Percentiles rank a stretch among this genome's conserved stretches.
Conservation (phyloP, 2,888 invertebrate species). For the Colletes collaris region DNA sequence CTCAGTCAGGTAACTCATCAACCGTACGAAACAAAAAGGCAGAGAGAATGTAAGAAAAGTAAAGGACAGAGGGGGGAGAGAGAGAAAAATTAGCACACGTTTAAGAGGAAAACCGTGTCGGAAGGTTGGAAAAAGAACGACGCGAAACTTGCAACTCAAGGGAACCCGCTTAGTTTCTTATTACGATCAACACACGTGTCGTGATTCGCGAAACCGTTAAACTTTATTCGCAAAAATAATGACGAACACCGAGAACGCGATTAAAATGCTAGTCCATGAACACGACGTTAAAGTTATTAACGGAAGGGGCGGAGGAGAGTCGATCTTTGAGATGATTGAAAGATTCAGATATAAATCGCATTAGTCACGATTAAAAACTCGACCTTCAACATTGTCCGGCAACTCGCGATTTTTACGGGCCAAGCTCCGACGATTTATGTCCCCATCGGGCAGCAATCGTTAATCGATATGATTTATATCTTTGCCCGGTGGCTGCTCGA, state of each 20-base stretch:
- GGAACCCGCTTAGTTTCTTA: not conserved
- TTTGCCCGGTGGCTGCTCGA: slow-evolving; percentile 9
- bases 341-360: not conserved
- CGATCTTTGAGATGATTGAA: too few relatives aligned
- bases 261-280: too few relatives aligned
- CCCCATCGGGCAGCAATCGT: slow-evolving; percentile 31
- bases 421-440: slow-evolving; percentile 20
- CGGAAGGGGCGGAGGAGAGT: too few relatives aligned
- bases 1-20: slow-evolving; percentile 81
- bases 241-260: too few relatives aligned
- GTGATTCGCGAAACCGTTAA: too few relatives aligned
- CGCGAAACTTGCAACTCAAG: slow-evolving; percentile 14
- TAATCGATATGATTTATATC: slow-evolving; percentile 41
- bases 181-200: not conserved
- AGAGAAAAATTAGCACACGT: slow-evolving; percentile 21
- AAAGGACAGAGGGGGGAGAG: slow-evolving; percentile 10
- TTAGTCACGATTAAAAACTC: slow-evolving; percentile 26
- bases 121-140: slow-evolving; percentile 17
- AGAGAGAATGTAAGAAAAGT: slow-evolving; percentile 48
- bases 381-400: not conserved
- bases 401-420: slow-evolving; percentile 15
- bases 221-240: too few relatives aligned
- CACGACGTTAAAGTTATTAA: too few relatives aligned
- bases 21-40: slow-evolving; percentile 47
- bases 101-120: slow-evolving; percentile 3